phyloP scores from a whole-genome alignment of 2,113 vertebrate genomes.

The Atractosteus spatula region DNA sequence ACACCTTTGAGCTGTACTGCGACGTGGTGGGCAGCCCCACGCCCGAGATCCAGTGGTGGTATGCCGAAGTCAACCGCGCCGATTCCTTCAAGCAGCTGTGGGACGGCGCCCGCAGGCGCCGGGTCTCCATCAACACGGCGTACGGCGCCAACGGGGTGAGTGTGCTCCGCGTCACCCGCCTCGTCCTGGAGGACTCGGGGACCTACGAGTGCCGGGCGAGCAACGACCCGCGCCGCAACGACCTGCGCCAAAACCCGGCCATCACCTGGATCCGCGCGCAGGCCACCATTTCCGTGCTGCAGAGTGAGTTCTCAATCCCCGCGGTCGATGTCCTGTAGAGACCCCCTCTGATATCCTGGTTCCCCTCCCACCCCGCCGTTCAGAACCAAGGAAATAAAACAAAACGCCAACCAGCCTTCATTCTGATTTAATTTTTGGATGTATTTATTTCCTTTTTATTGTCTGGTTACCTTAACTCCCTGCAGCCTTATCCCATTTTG shows the following conservation, averaged over 20 bases:
- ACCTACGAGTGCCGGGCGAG: slow-evolving; percentile 98
- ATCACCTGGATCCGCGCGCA: slow-evolving; percentile 98
- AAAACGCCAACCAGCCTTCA: slow-evolving; percentile 22
- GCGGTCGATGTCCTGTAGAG: slow-evolving; percentile 78
- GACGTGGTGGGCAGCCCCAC: slow-evolving; percentile 95
- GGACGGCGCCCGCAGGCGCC: slow-evolving; percentile 90
- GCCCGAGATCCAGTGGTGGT: slow-evolving; percentile 99
- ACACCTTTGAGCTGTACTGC: slow-evolving; percentile 99
- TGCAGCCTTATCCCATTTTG: slow-evolving; percentile 44
- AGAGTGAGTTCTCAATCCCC: slow-evolving; percentile 85
- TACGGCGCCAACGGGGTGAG: slow-evolving; percentile 93
- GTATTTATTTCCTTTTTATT: slow-evolving; percentile 29
- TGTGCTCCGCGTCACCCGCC: slow-evolving; percentile 90
- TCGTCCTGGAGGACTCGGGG: slow-evolving; percentile 95
- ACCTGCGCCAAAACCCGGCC: slow-evolving; percentile 95
- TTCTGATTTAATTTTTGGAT: slow-evolving; percentile 30
- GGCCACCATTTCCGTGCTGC: slow-evolving; percentile 97
- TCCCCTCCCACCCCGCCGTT: slow-evolving; percentile 20
- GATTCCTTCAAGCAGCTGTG: slow-evolving; percentile 99
- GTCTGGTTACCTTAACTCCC: slow-evolving; percentile 48
- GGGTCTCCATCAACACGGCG: slow-evolving; percentile 93
- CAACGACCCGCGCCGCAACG: slow-evolving; percentile 96
- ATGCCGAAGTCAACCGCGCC: slow-evolving; percentile 93
- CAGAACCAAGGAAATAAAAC: slow-evolving; percentile 32
- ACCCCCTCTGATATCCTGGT: not conserved